Conservation (phyloP, 2,797 vertebrate species). For the Mycteria americana region DNA sequence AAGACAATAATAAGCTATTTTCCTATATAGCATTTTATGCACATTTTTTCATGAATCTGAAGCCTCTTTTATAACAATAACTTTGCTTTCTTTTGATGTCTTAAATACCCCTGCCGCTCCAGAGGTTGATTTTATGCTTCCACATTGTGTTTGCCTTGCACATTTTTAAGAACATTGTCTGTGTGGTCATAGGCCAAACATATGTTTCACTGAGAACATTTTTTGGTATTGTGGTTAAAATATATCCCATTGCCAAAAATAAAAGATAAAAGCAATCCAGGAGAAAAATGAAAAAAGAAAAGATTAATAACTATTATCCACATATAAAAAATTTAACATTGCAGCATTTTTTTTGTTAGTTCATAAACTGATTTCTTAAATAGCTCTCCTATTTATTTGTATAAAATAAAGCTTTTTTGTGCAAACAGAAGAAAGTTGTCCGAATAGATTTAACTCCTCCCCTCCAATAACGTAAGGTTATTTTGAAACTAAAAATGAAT, state of each 20-base stretch:
- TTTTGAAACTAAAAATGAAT: background rate
- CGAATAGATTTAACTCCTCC: background rate
- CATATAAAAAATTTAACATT: background rate
- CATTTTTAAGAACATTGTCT: slow-evolving; percentile 45
- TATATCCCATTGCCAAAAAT: background rate
- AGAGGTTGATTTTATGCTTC: slow-evolving; percentile 39
- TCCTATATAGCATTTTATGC: background rate
- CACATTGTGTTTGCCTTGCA: slow-evolving; percentile 38
- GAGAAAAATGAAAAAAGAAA: background rate
- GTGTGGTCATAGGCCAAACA: slow-evolving; percentile 44
- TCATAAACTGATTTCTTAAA: slow-evolving; percentile 6
- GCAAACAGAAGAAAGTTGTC: background rate
- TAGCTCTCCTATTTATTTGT: background rate
- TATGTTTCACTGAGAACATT: slow-evolving; percentile 41
- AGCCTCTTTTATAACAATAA: background rate
- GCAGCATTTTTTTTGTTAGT: background rate
- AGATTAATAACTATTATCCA: background rate
- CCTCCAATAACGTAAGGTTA: background rate
- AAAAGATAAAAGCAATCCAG: slow-evolving; percentile 48
- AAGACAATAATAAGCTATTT: background rate
- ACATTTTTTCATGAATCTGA: background rate
- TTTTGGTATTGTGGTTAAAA: slow-evolving; percentile 38
- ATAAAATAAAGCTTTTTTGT: background rate
- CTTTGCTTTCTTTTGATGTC: slow-evolving; percentile 28
- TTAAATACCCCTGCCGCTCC: background rate